Conservation (phyloP, 2,888 invertebrate species). For the Blastobasis lacticolella region DNA sequence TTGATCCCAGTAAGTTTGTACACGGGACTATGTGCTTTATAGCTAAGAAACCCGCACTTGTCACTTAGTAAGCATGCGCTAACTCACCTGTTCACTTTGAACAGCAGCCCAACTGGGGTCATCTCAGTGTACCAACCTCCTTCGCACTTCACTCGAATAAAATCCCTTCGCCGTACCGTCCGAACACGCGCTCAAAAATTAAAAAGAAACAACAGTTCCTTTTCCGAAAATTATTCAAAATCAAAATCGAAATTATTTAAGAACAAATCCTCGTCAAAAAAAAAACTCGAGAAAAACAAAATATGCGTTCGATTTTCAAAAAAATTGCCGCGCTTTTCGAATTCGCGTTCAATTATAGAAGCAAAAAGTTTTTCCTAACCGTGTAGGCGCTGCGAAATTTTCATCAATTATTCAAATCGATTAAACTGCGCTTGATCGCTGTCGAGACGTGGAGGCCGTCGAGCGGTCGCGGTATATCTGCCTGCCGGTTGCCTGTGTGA, state of each 20-base stretch:
- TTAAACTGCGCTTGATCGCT: conserved; percentile 21
- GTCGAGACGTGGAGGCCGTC: conserved; percentile 38
- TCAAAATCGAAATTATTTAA: background rate
- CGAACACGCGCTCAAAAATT: background rate
- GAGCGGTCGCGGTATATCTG: conserved; percentile 55
- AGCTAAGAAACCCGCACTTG: conserved; percentile 8
- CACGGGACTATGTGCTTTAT: conserved; percentile 8
- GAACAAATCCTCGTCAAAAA: conserved; percentile 12
- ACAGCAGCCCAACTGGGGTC: conserved; percentile 76
- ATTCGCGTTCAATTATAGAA: background rate
- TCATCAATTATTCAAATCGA: background rate
- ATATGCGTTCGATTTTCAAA: conserved; percentile 10
- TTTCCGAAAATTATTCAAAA: background rate
- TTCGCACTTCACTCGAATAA: conserved; percentile 22
- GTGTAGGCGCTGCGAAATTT: background rate
- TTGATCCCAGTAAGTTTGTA: background rate
- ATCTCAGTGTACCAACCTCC: conserved; percentile 35
- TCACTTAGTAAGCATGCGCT: conserved; percentile 10
- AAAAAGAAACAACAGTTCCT: conserved; percentile 2
- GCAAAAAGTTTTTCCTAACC: background rate
- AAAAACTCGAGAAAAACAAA: too few species aligned
- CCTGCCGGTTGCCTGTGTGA: conserved; percentile 19
- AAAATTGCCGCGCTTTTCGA: background rate
- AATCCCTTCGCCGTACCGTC: background rate
- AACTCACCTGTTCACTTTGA: conserved; percentile 75